phyloP scores from a whole-genome alignment of 2,113 vertebrate species.

The Oryzias melastigma region DNA sequence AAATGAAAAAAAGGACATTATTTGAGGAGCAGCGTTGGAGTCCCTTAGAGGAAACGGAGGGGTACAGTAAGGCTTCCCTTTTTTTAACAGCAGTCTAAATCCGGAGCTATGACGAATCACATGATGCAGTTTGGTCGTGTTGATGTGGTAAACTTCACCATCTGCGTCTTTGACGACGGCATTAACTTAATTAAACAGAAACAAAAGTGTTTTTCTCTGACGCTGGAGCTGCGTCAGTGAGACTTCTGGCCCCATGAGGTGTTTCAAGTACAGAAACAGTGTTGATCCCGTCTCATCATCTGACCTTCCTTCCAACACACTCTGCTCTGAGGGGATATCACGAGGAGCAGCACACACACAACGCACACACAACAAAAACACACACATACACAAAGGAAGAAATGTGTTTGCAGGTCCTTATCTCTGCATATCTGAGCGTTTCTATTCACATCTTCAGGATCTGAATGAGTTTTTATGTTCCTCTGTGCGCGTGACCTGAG shows the following conservation, averaged over 20 bases:
- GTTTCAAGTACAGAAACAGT: conserved; percentile 48
- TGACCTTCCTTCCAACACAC: conserved; percentile 49
- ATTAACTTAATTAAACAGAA: neutral
- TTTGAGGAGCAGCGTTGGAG: no score
- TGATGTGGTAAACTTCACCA: no score
- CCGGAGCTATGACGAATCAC: no score
- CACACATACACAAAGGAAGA: conserved; percentile 10
- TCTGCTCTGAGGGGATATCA: conserved; percentile 55
- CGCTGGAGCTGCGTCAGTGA: conserved; percentile 25
- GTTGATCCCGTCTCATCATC: conserved; percentile 65
- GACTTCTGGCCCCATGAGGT: conserved; percentile 51
- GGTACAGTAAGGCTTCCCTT: no score
- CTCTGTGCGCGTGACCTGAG: conserved; percentile 8
- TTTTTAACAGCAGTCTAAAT: no score
- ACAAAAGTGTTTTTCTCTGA: conserved; percentile 29
- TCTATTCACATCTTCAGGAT: conserved; percentile 17
- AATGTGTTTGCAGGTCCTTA: conserved; percentile 36
- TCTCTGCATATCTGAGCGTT: conserved; percentile 22
- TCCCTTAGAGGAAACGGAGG: no score
- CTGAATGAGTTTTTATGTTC: conserved; percentile 30
- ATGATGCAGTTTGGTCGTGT: no score
- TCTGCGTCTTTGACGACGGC: no score
- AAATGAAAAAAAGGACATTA: no score
- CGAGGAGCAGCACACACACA: conserved; percentile 42
- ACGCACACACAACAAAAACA: neutral